Conservation (phyloP, 92 coral and sea anemone species). For the Porites divaricata region DNA sequence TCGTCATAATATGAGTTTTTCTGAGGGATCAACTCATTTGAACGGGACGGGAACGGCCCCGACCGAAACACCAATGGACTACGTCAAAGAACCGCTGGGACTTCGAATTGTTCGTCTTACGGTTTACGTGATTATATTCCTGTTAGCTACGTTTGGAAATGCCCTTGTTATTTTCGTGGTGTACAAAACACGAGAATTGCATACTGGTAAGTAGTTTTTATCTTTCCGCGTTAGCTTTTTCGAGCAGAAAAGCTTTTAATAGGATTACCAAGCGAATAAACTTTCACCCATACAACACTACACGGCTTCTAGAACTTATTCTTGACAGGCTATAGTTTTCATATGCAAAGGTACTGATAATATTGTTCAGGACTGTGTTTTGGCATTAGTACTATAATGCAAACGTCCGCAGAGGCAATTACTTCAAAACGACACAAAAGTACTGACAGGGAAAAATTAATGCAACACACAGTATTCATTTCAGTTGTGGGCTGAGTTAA, state of each 20-base stretch:
- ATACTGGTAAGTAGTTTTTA: constrained; percentile 73
- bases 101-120: constrained; percentile 85
- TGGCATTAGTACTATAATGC: not conserved
- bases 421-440: not conserved
- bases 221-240: no score
- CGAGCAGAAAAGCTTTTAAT: constrained; percentile 4
- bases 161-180: constrained; percentile 93
- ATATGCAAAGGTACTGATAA: not conserved
- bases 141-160: constrained; percentile 91
- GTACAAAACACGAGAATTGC: constrained; percentile 90
- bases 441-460: not conserved
- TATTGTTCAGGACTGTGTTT: no score
- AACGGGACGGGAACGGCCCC: constrained; percentile 24
- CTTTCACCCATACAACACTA: not conserved
- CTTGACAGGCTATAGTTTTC: not conserved
- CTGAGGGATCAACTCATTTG: constrained; percentile 1
- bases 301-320: not conserved
- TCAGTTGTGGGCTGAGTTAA: no score
- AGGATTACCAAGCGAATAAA: not conserved
- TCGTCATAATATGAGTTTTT: constrained; percentile 10
- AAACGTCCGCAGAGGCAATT: not conserved
- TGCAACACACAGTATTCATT: not conserved
- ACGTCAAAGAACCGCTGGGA: constrained; percentile 76
- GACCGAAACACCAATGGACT: not conserved
- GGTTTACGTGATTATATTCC: constrained; percentile 83